These are phyloP conservation scores for Hycleus cichorii DNA, from an alignment of 1,140 invertebrate genomes.

Conservation along the genomic window DNA sequence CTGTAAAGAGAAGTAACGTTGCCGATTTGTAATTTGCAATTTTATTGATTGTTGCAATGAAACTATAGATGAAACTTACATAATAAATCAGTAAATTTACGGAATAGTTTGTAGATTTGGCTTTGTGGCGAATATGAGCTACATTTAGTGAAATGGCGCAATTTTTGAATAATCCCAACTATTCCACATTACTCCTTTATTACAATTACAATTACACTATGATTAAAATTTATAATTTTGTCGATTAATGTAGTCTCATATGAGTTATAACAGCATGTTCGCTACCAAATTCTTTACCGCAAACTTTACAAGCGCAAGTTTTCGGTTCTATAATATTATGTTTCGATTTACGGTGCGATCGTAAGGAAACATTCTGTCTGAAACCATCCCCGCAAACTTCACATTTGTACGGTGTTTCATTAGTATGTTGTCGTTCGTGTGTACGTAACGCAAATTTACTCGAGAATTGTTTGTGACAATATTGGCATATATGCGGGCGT, in stretches of 20 bases:
- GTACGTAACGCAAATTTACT: conserved; percentile 3
- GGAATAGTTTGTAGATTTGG: too few relatives aligned
- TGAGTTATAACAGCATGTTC: conserved; percentile 1
- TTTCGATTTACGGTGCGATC: conserved; percentile 3
- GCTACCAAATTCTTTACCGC: conserved; percentile 1
- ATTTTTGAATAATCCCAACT: too few relatives aligned
- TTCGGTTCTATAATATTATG: conserved; percentile 7
- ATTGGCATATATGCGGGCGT: conserved; percentile 3
- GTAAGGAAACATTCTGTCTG: conserved; percentile 8
- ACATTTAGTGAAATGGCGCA: too few relatives aligned
- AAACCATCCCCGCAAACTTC: conserved; percentile 7
- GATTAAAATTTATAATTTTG: too few relatives aligned
- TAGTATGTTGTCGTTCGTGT: conserved; percentile 7
- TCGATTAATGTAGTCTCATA: not conserved
- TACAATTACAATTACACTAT: too few relatives aligned
- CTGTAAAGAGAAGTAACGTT: too few relatives aligned
- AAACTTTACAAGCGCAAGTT: conserved; percentile 4
- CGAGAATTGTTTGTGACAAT: conserved; percentile 5
- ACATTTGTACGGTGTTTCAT: conserved; percentile 9
- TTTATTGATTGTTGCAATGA: too few relatives aligned
- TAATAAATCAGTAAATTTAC: too few relatives aligned
- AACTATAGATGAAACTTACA: too few relatives aligned
- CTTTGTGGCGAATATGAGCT: too few relatives aligned
- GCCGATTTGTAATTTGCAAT: too few relatives aligned
- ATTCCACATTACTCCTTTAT: too few relatives aligned